phyloP scores from a whole-genome alignment of 2,113 vertebrate species.

The Thryonomys swinderianus region DNA sequence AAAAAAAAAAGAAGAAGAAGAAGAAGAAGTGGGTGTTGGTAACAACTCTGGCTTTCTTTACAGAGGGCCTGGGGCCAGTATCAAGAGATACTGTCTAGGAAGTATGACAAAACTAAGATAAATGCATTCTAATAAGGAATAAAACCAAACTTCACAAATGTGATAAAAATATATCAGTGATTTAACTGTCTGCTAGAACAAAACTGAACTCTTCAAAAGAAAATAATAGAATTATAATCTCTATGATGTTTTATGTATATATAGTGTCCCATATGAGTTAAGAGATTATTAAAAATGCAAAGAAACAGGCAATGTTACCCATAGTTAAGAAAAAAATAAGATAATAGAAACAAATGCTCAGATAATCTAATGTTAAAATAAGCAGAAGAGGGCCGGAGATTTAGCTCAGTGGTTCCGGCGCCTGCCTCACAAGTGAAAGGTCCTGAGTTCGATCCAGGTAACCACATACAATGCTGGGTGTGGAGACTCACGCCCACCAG shows the following conservation, averaged over 20 bases:
- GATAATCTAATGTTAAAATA: not conserved
- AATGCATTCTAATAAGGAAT: not conserved
- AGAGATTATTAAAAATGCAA: not conserved
- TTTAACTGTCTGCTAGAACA: not conserved
- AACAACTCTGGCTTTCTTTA: not conserved
- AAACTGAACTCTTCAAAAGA: not conserved
- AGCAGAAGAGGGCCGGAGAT: not conserved
- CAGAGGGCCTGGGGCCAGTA: not conserved
- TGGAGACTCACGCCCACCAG: too few relatives aligned
- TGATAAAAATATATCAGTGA: not conserved
- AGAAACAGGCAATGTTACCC: not conserved
- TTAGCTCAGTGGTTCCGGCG: too few relatives aligned
- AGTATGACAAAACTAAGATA: conserved; percentile 9
- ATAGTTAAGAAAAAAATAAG: conserved; percentile 7
- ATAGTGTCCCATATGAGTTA: not conserved
- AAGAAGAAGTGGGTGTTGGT: not conserved
- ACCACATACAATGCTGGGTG: too few relatives aligned
- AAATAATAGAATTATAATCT: conserved; percentile 22
- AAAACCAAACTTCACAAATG: not conserved
- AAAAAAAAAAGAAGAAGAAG: too few relatives aligned
- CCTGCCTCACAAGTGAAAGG: too few relatives aligned
- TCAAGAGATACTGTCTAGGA: not conserved
- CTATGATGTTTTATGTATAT: not conserved
- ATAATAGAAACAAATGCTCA: not conserved
- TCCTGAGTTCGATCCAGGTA: too few relatives aligned